A percentile compares a stretch with the other conserved stretches of the same genome.
Conservation (phyloP, 2,888 invertebrate genomes). For the Pyrochroa serraticornis region DNA sequence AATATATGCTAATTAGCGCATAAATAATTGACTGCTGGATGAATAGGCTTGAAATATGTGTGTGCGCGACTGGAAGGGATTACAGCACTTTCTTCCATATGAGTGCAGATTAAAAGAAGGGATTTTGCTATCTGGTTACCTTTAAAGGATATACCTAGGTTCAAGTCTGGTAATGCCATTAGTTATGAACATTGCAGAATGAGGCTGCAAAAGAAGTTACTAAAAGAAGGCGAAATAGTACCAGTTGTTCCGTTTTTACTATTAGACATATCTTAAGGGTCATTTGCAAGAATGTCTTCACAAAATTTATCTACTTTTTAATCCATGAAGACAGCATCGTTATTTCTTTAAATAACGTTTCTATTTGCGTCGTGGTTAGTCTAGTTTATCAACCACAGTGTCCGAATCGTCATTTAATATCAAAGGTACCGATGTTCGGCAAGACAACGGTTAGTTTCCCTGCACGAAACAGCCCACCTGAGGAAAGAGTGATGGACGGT, state of each 20-base stretch:
- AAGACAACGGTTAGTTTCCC: neutral
- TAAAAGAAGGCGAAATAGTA: too few relatives aligned
- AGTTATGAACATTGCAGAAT: constrained; percentile 7
- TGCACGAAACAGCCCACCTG: neutral
- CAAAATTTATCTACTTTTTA: too few relatives aligned
- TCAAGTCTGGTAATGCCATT: constrained; percentile 18
- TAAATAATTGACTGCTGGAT: constrained; percentile 20
- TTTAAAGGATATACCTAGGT: constrained; percentile 11
- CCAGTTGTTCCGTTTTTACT: too few relatives aligned
- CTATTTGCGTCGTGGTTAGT: too few relatives aligned
- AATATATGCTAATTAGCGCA: constrained; percentile 31
- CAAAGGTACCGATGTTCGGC: neutral
- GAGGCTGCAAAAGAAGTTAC: too few relatives aligned
- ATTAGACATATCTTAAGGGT: too few relatives aligned
- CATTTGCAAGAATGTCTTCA: too few relatives aligned
- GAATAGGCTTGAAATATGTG: constrained; percentile 23
- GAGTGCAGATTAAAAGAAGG: constrained; percentile 18
- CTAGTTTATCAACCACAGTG: too few relatives aligned
- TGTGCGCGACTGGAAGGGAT: constrained; percentile 24
- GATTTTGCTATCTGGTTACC: constrained; percentile 1
- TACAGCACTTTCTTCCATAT: constrained; percentile 18
- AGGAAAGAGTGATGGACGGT: constrained; percentile 33
- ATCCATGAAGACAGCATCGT: too few relatives aligned
- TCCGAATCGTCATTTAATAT: neutral
- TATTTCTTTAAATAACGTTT: too few relatives aligned